phyloP scores from a whole-genome alignment of 2,113 vertebrate species.

The Daboia siamensis region DNA sequence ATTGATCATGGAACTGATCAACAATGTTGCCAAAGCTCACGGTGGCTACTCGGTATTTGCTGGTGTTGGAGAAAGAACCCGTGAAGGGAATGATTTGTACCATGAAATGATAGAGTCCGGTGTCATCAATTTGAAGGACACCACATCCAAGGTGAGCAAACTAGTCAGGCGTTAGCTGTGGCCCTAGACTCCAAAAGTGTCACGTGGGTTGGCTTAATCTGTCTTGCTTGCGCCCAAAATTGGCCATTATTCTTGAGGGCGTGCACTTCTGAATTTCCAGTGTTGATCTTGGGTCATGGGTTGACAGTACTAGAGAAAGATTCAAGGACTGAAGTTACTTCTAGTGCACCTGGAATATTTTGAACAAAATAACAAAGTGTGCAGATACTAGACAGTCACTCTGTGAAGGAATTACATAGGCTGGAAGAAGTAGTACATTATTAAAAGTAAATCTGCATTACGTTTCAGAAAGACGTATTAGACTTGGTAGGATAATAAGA shows the following conservation, averaged over 20 bases:
- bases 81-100: slow-evolving; percentile 96
- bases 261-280: background rate
- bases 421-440: background rate
- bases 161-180: fast-evolving
- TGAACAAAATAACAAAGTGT: background rate
- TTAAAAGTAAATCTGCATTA: background rate
- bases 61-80: slow-evolving; percentile 93
- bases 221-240: background rate
- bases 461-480: background rate
- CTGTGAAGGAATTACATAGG: background rate
- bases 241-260: background rate
- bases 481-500: background rate
- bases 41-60: slow-evolving; percentile 97
- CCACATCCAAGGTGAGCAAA: slow-evolving; percentile 87
- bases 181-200: too few relatives aligned
- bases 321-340: background rate
- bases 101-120: slow-evolving; percentile 99
- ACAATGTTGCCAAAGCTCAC: slow-evolving; percentile 97
- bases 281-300: background rate
- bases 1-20: slow-evolving; percentile 97
- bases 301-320: background rate
- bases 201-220: background rate
- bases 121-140: slow-evolving; percentile 97
- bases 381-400: background rate
- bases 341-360: background rate